phyloP scores from a whole-genome alignment of 2,888 invertebrate genomes.

The Lithophane leautieri region DNA sequence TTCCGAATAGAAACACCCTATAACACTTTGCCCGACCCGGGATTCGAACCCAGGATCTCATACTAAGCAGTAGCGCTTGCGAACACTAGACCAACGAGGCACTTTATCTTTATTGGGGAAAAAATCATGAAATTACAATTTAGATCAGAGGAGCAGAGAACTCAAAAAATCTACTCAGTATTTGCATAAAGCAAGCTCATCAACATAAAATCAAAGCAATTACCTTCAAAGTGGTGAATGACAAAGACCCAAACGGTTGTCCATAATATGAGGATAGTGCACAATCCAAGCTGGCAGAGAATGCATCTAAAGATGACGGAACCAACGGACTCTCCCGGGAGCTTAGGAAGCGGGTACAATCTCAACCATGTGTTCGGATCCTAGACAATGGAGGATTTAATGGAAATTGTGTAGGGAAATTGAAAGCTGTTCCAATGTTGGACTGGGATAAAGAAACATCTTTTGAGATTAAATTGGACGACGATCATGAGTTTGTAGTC shows the following conservation, averaged over 20 bases:
- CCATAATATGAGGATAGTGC: conserved; percentile 91
- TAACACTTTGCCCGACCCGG: no score
- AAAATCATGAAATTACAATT: neutral
- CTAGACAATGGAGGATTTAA: conserved; percentile 40
- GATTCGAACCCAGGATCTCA: no score
- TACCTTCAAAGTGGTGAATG: conserved; percentile 92
- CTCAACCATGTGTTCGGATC: conserved; percentile 81
- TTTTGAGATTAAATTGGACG: conserved; percentile 3
- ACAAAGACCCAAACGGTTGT: conserved; percentile 91
- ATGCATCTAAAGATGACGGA: conserved; percentile 87
- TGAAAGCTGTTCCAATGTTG: conserved; percentile 15
- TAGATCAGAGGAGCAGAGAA: no score
- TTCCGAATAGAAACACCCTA: no score
- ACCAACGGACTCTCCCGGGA: conserved; percentile 79
- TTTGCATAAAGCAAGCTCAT: no score
- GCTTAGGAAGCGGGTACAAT: conserved; percentile 88
- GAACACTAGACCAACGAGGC: no score
- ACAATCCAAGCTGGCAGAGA: conserved; percentile 91
- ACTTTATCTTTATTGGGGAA: neutral
- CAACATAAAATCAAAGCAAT: conserved; percentile 1
- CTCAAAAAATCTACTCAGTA: neutral
- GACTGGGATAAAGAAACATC: conserved; percentile 14
- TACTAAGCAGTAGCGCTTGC: no score
- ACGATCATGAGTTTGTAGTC: neutral
- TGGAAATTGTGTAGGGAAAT: conserved; percentile 40